Conservation (phyloP, 2,888 invertebrate species). For the Spodoptera littoralis region DNA sequence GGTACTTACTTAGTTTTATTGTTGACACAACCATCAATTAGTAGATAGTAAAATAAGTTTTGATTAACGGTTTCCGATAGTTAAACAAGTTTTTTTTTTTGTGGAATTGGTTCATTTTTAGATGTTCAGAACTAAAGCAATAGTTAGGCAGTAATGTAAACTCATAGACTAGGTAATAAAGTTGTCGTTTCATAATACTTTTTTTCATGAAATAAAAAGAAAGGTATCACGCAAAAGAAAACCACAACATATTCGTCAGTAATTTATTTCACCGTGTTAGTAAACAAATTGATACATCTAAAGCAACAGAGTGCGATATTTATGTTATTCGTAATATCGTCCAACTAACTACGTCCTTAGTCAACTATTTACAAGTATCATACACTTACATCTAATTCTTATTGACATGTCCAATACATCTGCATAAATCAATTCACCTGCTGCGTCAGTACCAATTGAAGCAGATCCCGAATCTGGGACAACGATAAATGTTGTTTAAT, state of each 20-base stretch:
- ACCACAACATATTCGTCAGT: slow-evolving; percentile 19
- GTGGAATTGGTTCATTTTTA: too few relatives aligned
- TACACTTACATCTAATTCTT: slow-evolving; percentile 10
- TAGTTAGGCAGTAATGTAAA: too few relatives aligned
- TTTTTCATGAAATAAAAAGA: too few relatives aligned
- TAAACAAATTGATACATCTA: slow-evolving; percentile 60
- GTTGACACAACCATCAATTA: slow-evolving; percentile 13
- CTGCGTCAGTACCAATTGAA: too few relatives aligned
- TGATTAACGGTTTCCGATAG: too few relatives aligned
- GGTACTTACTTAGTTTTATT: slow-evolving; percentile 12
- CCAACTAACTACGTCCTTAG: slow-evolving; percentile 36
- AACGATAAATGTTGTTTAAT: too few relatives aligned
- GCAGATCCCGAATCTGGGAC: too few relatives aligned
- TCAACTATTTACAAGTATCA: slow-evolving; percentile 46
- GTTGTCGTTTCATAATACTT: too few relatives aligned
- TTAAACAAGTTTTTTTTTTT: too few relatives aligned
- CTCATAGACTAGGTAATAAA: too few relatives aligned
- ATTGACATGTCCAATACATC: not conserved
- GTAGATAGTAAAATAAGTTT: not conserved
- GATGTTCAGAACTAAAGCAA: too few relatives aligned
- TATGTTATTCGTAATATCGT: slow-evolving; percentile 40
- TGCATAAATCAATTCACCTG: not conserved
- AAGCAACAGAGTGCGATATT: slow-evolving; percentile 58
- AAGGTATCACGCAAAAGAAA: slow-evolving; percentile 1
- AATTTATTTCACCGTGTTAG: slow-evolving; percentile 53